phyloP scores from a whole-genome alignment of 1,140 invertebrate genomes.

The Drosophila quadrilineata region DNA sequence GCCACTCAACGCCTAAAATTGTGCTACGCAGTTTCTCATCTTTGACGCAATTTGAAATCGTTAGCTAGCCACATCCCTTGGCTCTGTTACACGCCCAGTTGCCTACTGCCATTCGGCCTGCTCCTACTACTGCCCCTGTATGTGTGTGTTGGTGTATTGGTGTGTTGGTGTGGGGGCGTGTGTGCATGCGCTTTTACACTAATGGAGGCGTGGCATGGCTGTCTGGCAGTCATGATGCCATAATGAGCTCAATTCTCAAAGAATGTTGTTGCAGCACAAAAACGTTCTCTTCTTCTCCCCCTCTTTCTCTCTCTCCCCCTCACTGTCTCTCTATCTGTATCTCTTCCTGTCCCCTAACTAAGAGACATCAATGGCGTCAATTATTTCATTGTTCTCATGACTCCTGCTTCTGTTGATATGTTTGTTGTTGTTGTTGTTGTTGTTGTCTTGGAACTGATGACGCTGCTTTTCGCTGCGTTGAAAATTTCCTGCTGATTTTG shows the following conservation, averaged over 20 bases:
- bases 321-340: not conserved
- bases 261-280: conserved; percentile 53
- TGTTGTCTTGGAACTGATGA: conserved; percentile 62
- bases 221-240: conserved; percentile 60
- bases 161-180: too few species aligned
- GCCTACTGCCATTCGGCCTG: too few species aligned
- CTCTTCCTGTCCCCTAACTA: not conserved
- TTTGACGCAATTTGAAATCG: conserved; percentile 64
- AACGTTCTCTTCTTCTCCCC: too few species aligned
- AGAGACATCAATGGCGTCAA: conserved; percentile 70
- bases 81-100: too few species aligned
- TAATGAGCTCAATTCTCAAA: conserved; percentile 78
- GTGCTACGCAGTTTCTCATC: conserved; percentile 53
- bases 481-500: conserved; percentile 73
- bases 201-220: conserved; percentile 66
- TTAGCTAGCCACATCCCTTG: conserved; percentile 43
- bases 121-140: too few species aligned
- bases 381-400: conserved; percentile 69
- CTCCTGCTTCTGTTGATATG: conserved; percentile 4
- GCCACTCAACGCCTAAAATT: too few species aligned
- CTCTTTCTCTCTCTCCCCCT: not conserved
- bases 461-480: conserved; percentile 64
- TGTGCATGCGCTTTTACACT: conserved; percentile 68
- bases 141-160: too few species aligned
- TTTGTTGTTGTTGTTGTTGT: conserved; percentile 13